Evolutionary conservation across 2,888 invertebrate genomes (phyloP).

Genomic region (Epiblema foenella): DNA sequence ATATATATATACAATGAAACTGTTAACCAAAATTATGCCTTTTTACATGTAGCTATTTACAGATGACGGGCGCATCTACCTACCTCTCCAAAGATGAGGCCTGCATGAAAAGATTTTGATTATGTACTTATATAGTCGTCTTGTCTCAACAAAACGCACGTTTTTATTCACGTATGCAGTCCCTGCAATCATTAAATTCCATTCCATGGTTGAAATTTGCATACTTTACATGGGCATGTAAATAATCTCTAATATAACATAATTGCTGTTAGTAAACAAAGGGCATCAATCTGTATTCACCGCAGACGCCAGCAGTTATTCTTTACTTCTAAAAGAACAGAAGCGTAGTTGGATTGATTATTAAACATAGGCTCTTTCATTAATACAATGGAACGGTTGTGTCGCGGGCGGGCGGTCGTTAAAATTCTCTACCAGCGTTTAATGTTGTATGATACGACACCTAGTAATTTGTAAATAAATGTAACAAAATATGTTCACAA

Average conservation of each 20-base stretch:
- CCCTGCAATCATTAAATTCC: not conserved
- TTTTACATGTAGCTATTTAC: too few relatives aligned
- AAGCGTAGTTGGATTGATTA: not conserved
- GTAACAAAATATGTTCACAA: slow-evolving; percentile 28
- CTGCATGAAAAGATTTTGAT: too few relatives aligned
- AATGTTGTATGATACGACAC: slow-evolving; percentile 39
- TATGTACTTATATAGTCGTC: too few relatives aligned
- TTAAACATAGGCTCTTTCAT: slow-evolving; percentile 6
- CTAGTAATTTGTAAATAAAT: slow-evolving; percentile 42
- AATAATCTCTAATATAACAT: slow-evolving; percentile 29
- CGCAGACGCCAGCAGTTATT: slow-evolving; percentile 15
- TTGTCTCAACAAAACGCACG: not conserved
- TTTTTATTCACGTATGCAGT: not conserved
- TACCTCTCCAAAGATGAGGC: too few relatives aligned
- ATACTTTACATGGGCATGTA: slow-evolving; percentile 19
- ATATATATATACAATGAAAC: too few relatives aligned
- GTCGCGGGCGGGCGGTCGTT: slow-evolving; percentile 41
- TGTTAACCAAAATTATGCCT: too few relatives aligned
- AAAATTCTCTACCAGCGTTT: slow-evolving; percentile 38
- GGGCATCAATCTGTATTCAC: slow-evolving; percentile 42
- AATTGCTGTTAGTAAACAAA: slow-evolving; percentile 40
- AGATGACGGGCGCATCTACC: too few relatives aligned
- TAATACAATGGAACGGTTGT: not conserved
- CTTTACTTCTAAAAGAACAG: not conserved
- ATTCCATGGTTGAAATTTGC: not conserved